These are phyloP conservation scores for Xiphophorus couchianus DNA, from an alignment of 2,113 vertebrate genomes.

Conservation along the genomic window DNA sequence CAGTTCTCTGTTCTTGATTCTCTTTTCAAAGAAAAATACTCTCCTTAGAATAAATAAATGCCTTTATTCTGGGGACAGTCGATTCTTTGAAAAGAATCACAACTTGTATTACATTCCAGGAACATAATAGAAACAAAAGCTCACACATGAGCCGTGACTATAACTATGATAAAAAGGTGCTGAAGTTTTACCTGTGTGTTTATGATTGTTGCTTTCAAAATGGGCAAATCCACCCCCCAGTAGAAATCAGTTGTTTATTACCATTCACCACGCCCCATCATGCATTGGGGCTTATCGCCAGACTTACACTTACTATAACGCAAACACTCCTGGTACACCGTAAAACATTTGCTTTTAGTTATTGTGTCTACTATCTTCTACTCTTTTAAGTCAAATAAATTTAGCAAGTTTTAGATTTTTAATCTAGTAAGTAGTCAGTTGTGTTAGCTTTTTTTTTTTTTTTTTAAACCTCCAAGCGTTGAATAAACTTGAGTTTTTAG, in stretches of 20 bases:
- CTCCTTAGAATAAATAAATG: too few species aligned
- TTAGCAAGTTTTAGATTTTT: too few species aligned
- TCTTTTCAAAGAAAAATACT: neutral
- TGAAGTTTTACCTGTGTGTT: neutral
- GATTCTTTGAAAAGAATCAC: neutral
- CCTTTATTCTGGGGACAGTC: neutral
- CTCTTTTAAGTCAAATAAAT: too few species aligned
- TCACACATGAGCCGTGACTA: neutral
- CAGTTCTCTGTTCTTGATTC: too few species aligned
- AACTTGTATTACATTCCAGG: neutral
- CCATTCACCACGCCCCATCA: neutral
- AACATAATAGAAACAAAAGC: neutral
- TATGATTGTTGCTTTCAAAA: neutral
- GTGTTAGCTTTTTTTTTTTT: too few species aligned
- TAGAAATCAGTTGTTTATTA: slow-evolving; percentile 6
- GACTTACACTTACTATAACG: neutral
- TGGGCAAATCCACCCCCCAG: neutral
- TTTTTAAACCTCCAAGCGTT: too few species aligned
- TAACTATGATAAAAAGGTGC: neutral
- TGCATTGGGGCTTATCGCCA: neutral
- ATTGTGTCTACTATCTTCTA: too few species aligned
- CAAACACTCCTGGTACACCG: neutral
- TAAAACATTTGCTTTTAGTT: too few species aligned
- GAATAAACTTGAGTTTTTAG: too few species aligned
- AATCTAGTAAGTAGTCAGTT: too few species aligned